Percentiles rank a stretch among this genome's conserved stretches.
These are phyloP conservation scores for Pelmatolapia mariae DNA, from an alignment of 2,113 vertebrate genomes.

Conservation along the genomic window DNA sequence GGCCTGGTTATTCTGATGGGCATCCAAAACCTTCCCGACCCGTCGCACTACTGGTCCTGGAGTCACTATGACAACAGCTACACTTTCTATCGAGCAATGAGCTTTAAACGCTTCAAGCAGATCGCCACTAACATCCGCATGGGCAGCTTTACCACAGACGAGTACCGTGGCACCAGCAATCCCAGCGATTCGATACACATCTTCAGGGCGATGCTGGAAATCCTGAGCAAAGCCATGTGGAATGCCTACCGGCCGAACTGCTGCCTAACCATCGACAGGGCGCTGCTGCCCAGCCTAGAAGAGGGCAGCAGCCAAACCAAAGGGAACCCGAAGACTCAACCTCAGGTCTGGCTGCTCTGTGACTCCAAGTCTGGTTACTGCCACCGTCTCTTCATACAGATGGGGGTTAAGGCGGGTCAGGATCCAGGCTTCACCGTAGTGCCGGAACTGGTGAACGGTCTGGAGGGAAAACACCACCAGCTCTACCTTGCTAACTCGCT, in stretches of 20 bases:
- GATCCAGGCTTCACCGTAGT: slow-evolving; percentile 60
- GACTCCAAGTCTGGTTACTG: slow-evolving; percentile 79
- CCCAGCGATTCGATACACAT: slow-evolving; percentile 46
- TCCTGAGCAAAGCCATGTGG: slow-evolving; percentile 62
- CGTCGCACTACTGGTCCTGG: slow-evolving; percentile 67
- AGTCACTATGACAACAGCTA: slow-evolving; percentile 58
- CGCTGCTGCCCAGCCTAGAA: slow-evolving; percentile 61
- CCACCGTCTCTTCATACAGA: slow-evolving; percentile 66
- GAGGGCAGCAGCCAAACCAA: slow-evolving; percentile 3
- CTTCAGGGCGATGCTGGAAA: slow-evolving; percentile 63
- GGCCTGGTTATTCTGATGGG: slow-evolving; percentile 74
- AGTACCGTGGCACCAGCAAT: not conserved
- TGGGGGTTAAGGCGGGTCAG: not conserved
- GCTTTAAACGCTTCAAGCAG: slow-evolving; percentile 63
- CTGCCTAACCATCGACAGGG: slow-evolving; percentile 65
- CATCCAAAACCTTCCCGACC: slow-evolving; percentile 59
- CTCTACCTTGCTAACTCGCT: slow-evolving; percentile 66
- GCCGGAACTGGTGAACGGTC: slow-evolving; percentile 49
- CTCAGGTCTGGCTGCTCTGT: slow-evolving; percentile 74
- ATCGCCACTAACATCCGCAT: slow-evolving; percentile 63
- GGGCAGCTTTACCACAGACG: slow-evolving; percentile 47
- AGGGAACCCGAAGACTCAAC: slow-evolving; percentile 27
- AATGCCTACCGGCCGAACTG: slow-evolving; percentile 62
- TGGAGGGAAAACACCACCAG: slow-evolving; percentile 68
- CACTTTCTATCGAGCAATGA: slow-evolving; percentile 68